These are phyloP conservation scores for Steromphala cineraria DNA, from an alignment of 2,888 invertebrate species.

Conservation along the genomic window DNA sequence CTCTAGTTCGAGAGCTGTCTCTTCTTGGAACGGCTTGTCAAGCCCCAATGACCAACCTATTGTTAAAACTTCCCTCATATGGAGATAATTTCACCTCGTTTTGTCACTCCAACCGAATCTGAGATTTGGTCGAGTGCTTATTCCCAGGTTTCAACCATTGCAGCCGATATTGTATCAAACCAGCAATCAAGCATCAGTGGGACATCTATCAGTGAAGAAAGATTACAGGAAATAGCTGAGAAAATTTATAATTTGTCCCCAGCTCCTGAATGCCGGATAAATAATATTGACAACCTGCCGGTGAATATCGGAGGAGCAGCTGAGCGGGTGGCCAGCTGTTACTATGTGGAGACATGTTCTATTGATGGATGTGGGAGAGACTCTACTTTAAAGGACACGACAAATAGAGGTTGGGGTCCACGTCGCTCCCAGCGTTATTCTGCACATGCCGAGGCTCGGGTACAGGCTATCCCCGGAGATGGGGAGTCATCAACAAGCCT, in stretches of 20 bases:
- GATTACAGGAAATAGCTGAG: constrained; percentile 1
- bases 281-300: no score
- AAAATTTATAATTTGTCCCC: not conserved
- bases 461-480: not conserved
- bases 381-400: not conserved
- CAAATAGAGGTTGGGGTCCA: not conserved
- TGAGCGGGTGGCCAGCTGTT: not conserved
- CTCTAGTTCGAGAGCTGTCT: no score
- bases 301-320: no score
- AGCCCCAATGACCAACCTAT: no score
- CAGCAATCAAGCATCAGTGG: not conserved
- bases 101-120: not conserved
- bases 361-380: not conserved
- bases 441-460: not conserved
- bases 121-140: constrained; percentile 6
- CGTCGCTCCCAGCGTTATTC: not conserved
- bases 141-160: not conserved
- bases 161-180: not conserved
- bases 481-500: not conserved
- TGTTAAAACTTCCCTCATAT: not conserved
- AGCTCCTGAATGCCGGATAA: not conserved
- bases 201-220: not conserved
- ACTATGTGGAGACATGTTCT: not conserved
- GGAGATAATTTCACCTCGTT: not conserved
- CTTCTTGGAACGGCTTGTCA: no score